A percentile compares a stretch with the other conserved stretches of the same genome.
phyloP scores from a whole-genome alignment of 2,797 vertebrate genomes.

The Mormyrops attenuatus region DNA sequence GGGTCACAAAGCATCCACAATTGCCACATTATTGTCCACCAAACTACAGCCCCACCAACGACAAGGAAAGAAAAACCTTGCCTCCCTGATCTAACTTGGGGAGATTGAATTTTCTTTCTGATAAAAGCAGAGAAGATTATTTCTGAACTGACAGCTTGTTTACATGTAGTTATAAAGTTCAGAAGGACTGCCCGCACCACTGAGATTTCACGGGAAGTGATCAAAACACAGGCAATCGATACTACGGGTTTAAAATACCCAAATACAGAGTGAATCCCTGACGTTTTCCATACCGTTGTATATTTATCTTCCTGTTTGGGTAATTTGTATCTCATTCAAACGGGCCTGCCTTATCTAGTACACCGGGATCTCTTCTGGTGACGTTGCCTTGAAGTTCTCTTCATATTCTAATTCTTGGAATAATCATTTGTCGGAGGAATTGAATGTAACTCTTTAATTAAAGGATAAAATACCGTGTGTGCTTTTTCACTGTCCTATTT shows the following conservation, averaged over 20 bases:
- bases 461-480: background rate
- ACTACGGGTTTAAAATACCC: slow-evolving; percentile 47
- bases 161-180: slow-evolving; percentile 74
- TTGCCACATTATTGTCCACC: slow-evolving; percentile 98
- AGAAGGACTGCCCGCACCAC: slow-evolving; percentile 55
- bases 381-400: slow-evolving; percentile 52
- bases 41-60: slow-evolving; percentile 84
- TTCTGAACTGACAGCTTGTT: slow-evolving; percentile 82
- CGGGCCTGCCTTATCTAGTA: slow-evolving; percentile 61
- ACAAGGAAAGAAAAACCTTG: slow-evolving; percentile 65
- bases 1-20: slow-evolving; percentile 99
- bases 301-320: slow-evolving; percentile 61
- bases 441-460: background rate
- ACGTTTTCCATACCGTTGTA: slow-evolving; percentile 52
- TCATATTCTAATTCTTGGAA: slow-evolving; percentile 67
- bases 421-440: slow-evolving; percentile 58
- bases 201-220: slow-evolving; percentile 54
- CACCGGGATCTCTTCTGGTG: slow-evolving; percentile 37
- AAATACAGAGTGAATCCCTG: slow-evolving; percentile 53
- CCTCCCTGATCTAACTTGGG: slow-evolving; percentile 79
- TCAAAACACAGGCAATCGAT: slow-evolving; percentile 50
- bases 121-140: slow-evolving; percentile 80
- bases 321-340: slow-evolving; percentile 68
- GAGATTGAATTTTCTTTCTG: slow-evolving; percentile 80
- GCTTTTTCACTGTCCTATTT: background rate